phyloP scores from a whole-genome alignment of 2,113 vertebrate species.

The Dermatemys mawii region DNA sequence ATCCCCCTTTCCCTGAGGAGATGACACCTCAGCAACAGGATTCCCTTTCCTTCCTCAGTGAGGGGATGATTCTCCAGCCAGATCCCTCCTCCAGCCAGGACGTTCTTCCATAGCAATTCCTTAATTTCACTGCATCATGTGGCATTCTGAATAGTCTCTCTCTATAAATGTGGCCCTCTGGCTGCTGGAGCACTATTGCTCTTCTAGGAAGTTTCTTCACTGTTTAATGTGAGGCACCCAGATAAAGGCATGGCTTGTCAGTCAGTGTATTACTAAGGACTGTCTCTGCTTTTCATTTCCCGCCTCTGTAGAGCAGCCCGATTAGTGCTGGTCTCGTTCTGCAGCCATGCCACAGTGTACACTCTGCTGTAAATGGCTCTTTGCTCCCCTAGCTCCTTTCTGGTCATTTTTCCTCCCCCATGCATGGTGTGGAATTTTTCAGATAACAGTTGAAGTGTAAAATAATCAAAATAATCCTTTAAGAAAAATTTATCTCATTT shows the following conservation, averaged over 20 bases:
- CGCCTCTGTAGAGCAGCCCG: background rate
- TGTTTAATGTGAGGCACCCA: background rate
- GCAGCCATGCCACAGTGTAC: background rate
- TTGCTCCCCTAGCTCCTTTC: background rate
- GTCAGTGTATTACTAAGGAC: background rate
- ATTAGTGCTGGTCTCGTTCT: background rate
- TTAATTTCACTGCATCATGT: background rate
- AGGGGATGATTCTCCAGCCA: background rate
- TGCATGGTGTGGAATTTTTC: background rate
- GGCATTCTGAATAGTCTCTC: background rate
- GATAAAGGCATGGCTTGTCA: background rate
- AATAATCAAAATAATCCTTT: background rate
- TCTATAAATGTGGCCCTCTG: background rate
- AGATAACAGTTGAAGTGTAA: background rate
- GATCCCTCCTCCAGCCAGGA: background rate
- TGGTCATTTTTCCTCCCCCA: background rate
- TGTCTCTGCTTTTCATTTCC: fast-evolving
- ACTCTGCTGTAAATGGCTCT: background rate
- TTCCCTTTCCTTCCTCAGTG: background rate
- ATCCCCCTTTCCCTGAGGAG: background rate
- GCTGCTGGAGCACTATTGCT: no score
- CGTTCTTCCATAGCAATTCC: background rate
- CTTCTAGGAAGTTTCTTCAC: no score
- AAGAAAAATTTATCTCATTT: background rate
- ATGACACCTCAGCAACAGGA: background rate